A percentile compares a stretch with the other conserved stretches of the same genome.
Conservation (phyloP, 2,113 vertebrate species). For the Serilophus lunatus region DNA sequence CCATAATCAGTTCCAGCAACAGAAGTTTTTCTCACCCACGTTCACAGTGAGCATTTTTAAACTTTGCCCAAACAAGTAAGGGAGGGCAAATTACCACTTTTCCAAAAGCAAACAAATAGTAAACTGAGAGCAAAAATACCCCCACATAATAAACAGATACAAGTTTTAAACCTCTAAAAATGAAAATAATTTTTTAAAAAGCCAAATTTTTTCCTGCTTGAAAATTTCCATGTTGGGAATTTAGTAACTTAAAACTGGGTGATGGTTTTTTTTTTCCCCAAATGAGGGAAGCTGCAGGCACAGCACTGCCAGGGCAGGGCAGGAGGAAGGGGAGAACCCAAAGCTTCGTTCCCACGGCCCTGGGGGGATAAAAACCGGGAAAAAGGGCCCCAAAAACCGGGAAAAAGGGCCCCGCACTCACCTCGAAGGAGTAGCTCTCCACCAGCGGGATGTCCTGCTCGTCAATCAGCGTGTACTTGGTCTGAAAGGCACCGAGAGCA, state of each 20-base stretch:
- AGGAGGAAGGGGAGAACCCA: too few relatives aligned
- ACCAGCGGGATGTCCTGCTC: constrained; percentile 97
- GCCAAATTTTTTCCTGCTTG: neutral
- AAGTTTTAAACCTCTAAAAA: rapidly evolving
- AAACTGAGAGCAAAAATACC: rapidly evolving
- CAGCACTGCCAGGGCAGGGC: neutral
- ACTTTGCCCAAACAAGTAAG: neutral
- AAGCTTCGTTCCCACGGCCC: too few relatives aligned
- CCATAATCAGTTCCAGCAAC: neutral
- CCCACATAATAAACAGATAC: too few relatives aligned
- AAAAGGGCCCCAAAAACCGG: rapidly evolving
- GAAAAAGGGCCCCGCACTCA: too few relatives aligned
- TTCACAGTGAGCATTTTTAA: neutral
- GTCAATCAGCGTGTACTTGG: constrained; percentile 96
- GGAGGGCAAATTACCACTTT: rapidly evolving
- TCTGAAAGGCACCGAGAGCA: constrained; percentile 73
- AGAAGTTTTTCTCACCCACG: neutral
- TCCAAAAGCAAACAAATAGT: rapidly evolving
- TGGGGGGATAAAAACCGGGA: rapidly evolving
- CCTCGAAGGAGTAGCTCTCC: constrained; percentile 98
- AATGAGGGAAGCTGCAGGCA: rapidly evolving
- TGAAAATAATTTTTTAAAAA: too few relatives aligned
- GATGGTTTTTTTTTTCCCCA: neutral
- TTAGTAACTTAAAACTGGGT: rapidly evolving
- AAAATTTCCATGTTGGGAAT: rapidly evolving